Evolutionary conservation across 2,113 vertebrate species (phyloP).

Genomic region (Diphyllodes magnificus): DNA sequence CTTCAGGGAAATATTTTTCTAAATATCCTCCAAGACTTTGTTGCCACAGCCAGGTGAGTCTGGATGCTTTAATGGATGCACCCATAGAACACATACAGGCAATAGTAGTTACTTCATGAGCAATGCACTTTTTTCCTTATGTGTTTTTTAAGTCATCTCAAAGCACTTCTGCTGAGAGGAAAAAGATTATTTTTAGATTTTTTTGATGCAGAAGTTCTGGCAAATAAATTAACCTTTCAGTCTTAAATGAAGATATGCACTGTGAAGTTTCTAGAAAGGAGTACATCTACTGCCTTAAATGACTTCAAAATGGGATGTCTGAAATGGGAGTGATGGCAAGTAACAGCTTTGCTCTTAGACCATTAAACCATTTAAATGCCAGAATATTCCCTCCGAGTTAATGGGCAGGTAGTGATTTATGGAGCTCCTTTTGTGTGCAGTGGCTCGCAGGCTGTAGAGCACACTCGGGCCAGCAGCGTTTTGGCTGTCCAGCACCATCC

Average conservation of each 20-base stretch:
- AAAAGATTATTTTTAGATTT: not conserved
- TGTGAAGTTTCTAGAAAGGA: not conserved
- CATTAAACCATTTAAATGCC: not conserved
- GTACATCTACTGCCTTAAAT: not conserved
- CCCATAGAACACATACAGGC: not conserved
- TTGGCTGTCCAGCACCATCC: not conserved
- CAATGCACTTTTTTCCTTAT: not conserved
- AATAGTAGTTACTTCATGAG: not conserved
- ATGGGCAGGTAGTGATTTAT: not conserved
- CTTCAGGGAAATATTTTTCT: not conserved
- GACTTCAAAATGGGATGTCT: not conserved
- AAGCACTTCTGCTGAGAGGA: not conserved
- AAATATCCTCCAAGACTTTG: not conserved
- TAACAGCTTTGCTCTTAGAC: not conserved
- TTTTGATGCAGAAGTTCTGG: not conserved
- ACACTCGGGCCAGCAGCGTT: not conserved
- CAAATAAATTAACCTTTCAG: constrained; percentile 7
- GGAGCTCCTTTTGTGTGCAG: not conserved
- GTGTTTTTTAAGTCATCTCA: not conserved
- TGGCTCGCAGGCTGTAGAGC: not conserved
- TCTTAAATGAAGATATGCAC: not conserved
- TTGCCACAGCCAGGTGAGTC: not conserved
- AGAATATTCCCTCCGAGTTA: not conserved
- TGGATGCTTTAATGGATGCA: not conserved
- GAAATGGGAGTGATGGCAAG: not conserved